These are phyloP conservation scores for Rhamphomyia laevipes DNA, from an alignment of 2,888 invertebrate species.

Conservation along the genomic window DNA sequence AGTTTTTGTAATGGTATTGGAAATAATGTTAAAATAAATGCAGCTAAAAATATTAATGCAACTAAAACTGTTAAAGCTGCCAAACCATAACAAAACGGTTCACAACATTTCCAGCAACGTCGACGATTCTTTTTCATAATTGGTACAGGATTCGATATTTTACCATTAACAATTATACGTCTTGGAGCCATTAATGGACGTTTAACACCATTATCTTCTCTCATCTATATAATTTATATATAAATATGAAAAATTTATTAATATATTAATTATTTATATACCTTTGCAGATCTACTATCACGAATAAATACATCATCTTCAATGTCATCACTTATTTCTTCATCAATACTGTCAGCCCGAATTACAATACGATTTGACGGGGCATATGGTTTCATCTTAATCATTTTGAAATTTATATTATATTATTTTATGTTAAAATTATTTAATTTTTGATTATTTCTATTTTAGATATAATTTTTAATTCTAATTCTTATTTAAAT, in stretches of 20 bases:
- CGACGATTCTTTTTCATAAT: slow-evolving; percentile 40
- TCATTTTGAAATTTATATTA: slow-evolving; percentile 23
- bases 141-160: slow-evolving; percentile 37
- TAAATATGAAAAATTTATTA: background rate
- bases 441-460: background rate
- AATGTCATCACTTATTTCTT: slow-evolving; percentile 60
- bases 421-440: background rate
- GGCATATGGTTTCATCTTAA: slow-evolving; percentile 46
- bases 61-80: slow-evolving; percentile 46
- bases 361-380: slow-evolving; percentile 50
- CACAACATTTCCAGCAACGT: slow-evolving; percentile 45
- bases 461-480: background rate
- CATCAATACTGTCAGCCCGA: slow-evolving; percentile 52
- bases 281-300: slow-evolving; percentile 55
- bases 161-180: slow-evolving; percentile 39
- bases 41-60: slow-evolving; percentile 50
- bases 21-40: slow-evolving; percentile 51
- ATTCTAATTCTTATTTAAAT: background rate
- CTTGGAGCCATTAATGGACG: slow-evolving; percentile 63
- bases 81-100: slow-evolving; percentile 53
- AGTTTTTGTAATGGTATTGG: slow-evolving; percentile 50
- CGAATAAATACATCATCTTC: slow-evolving; percentile 68
- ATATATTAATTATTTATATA: slow-evolving; percentile 17
- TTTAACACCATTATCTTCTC: slow-evolving; percentile 57
- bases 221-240: slow-evolving; percentile 40